Conservation (phyloP, 2,888 invertebrate genomes). For the Chrysina gloriosa region DNA sequence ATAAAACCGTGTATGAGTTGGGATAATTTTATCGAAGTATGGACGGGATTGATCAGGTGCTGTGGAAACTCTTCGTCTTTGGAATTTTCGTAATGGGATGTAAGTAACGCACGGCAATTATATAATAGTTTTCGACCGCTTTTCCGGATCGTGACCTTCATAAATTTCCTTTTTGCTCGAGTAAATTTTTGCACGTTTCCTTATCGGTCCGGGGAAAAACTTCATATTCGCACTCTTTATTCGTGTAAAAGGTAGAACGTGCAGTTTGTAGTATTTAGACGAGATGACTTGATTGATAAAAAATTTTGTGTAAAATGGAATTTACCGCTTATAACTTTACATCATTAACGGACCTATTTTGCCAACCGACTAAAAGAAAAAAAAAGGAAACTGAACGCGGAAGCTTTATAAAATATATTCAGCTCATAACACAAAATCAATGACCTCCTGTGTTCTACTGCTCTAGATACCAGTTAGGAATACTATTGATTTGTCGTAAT, state of each 20-base stretch:
- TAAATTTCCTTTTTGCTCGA: not conserved
- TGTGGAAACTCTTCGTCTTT: constrained; percentile 47
- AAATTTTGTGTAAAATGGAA: too few species aligned
- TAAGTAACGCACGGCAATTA: constrained; percentile 47
- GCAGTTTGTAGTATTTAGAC: too few species aligned
- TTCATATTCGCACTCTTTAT: too few species aligned
- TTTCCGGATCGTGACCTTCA: not conserved
- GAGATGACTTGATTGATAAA: too few species aligned
- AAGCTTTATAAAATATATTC: constrained; percentile 15
- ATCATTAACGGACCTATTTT: not conserved
- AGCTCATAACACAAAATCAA: constrained; percentile 29
- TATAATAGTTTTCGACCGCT: not conserved
- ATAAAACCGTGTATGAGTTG: constrained; percentile 48
- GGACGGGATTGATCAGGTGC: constrained; percentile 49
- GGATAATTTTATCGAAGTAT: constrained; percentile 48
- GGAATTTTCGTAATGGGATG: constrained; percentile 49
- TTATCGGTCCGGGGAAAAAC: too few species aligned
- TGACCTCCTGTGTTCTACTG: constrained; percentile 27
- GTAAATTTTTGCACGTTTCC: too few species aligned
- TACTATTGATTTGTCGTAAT: constrained; percentile 22
- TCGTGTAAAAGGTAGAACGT: too few species aligned
- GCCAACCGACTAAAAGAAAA: constrained; percentile 1
- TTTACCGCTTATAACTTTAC: not conserved
- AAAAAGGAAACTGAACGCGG: too few species aligned
- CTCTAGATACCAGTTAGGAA: constrained; percentile 15